phyloP scores from a whole-genome alignment of 37 sponge, comb jelly and placozoan genomes.

The Axinella damicornis region DNA sequence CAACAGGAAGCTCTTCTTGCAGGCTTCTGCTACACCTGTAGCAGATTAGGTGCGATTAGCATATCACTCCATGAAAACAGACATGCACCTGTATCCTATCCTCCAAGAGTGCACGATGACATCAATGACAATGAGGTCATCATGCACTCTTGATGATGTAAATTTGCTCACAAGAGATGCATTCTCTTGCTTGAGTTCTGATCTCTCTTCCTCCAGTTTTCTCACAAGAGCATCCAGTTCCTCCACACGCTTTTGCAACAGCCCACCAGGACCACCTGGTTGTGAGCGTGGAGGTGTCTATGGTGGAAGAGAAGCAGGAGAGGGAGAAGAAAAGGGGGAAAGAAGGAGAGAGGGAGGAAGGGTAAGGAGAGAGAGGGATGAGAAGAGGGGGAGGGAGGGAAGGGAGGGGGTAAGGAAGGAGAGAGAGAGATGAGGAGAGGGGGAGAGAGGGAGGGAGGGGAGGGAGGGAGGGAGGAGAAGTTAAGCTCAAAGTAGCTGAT shows the following conservation, averaged over 20 bases:
- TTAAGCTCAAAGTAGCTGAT: no score
- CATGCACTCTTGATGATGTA: no score
- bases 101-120: no score
- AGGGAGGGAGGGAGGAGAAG: no score
- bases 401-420: constrained; percentile 1
- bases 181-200: constrained; percentile 67
- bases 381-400: constrained; percentile 12
- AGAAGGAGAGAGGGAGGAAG: constrained; percentile 51
- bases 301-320: not conserved
- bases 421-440: constrained; percentile 42
- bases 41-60: no score
- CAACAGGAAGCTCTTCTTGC: no score
- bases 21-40: no score
- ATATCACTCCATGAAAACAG: not conserved
- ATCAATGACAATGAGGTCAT: no score
- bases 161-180: constrained; percentile 62
- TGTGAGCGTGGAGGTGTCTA: constrained; percentile 4
- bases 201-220: constrained; percentile 73
- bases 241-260: constrained; percentile 60
- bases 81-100: no score
- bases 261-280: constrained; percentile 22
- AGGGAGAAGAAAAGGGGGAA: not conserved
- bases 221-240: constrained; percentile 57
- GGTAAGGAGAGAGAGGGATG: constrained; percentile 25
- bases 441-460: not conserved